A percentile compares a stretch with the other conserved stretches of the same genome.
These are phyloP conservation scores for Microctonus aethiopoides DNA, from an alignment of 2,888 invertebrate genomes.

Conservation along the genomic window DNA sequence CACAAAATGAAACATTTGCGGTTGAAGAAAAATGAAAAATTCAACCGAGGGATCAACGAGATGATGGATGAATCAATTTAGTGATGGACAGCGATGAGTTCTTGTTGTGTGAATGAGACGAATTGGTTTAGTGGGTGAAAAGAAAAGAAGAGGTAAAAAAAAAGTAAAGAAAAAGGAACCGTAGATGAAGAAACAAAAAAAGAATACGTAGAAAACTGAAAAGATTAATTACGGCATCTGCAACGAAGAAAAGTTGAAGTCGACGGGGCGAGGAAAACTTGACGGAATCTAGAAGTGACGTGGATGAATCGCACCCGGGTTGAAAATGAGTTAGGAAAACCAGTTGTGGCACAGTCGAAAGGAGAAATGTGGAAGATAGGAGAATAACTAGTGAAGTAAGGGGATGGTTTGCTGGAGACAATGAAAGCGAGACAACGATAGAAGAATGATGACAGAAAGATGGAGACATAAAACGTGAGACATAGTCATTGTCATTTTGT, in stretches of 20 bases:
- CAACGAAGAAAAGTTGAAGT: slow-evolving; percentile 17
- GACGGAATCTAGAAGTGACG: slow-evolving; percentile 11
- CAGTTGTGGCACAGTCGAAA: background rate
- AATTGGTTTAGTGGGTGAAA: no score
- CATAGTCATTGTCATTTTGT: slow-evolving; percentile 2
- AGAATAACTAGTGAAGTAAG: slow-evolving; percentile 5
- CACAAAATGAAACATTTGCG: background rate
- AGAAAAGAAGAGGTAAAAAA: no score
- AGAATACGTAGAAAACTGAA: background rate
- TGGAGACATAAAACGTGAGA: background rate
- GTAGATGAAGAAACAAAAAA: slow-evolving; percentile 7
- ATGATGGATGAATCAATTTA: background rate
- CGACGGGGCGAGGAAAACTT: slow-evolving; percentile 21
- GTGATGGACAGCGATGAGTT: slow-evolving; percentile 36
- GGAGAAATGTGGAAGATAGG: background rate
- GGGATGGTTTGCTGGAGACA: background rate
- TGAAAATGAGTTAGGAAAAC: slow-evolving; percentile 13
- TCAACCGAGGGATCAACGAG: background rate
- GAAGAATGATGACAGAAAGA: background rate
- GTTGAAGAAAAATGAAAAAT: background rate
- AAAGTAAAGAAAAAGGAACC: background rate
- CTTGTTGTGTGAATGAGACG: slow-evolving; percentile 47
- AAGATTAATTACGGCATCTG: slow-evolving; percentile 19
- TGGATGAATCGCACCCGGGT: slow-evolving; percentile 17
- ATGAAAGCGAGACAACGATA: background rate